These are phyloP conservation scores for Mactra quadrangularis DNA, from an alignment of 1,140 invertebrate genomes.

Conservation along the genomic window DNA sequence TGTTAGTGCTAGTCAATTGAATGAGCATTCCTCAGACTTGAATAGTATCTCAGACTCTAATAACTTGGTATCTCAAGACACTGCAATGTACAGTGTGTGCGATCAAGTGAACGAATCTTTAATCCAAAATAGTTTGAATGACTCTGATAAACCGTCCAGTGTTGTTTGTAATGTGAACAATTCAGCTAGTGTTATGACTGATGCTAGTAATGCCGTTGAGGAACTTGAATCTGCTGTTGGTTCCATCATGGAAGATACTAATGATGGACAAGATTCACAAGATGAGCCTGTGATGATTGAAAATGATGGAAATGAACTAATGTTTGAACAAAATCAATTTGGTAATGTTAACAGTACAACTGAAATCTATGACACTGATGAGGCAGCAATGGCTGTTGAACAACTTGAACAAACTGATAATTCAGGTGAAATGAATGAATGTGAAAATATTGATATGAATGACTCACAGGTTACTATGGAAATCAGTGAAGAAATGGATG, in stretches of 20 bases:
- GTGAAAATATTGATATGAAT: slow-evolving; percentile 8
- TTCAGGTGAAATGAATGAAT: slow-evolving; percentile 29
- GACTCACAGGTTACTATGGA: slow-evolving; percentile 24
- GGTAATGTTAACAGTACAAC: slow-evolving; percentile 32
- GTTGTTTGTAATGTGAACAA: slow-evolving; percentile 28
- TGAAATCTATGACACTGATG: slow-evolving; percentile 42
- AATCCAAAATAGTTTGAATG: slow-evolving; percentile 8
- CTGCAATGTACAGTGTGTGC: slow-evolving; percentile 5
- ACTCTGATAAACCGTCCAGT: slow-evolving; percentile 41
- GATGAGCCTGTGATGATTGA: slow-evolving; percentile 56
- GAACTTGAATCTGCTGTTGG: slow-evolving; percentile 48
- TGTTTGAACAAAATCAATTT: slow-evolving; percentile 53
- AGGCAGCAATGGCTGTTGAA: slow-evolving; percentile 54
- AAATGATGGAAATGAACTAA: slow-evolving; percentile 59
- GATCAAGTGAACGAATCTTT: neutral
- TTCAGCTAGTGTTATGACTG: slow-evolving; percentile 4
- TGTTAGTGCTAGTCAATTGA: slow-evolving; percentile 35
- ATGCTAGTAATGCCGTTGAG: slow-evolving; percentile 18
- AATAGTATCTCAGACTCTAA: neutral
- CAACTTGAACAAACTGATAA: slow-evolving; percentile 48
- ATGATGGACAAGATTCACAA: slow-evolving; percentile 33
- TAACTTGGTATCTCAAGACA: slow-evolving; percentile 21
- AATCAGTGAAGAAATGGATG: slow-evolving; percentile 19
- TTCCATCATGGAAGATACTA: slow-evolving; percentile 48
- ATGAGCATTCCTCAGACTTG: slow-evolving; percentile 10